These are phyloP conservation scores for Poeciliopsis infans DNA, from an alignment of 2,797 vertebrate genomes.

Conservation along the genomic window DNA sequence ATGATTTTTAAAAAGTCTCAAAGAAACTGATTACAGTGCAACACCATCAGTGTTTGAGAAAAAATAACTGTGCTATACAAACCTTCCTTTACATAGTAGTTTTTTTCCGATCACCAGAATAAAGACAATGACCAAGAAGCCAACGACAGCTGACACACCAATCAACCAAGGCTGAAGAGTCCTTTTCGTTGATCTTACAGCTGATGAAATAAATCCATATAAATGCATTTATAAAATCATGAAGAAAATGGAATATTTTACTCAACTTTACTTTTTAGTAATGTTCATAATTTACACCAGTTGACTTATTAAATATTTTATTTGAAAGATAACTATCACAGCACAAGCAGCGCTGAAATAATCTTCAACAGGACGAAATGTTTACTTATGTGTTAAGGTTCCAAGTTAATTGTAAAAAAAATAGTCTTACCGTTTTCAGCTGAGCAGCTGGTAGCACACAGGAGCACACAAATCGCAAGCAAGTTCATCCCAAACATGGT, in stretches of 20 bases:
- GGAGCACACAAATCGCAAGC: slow-evolving; percentile 36
- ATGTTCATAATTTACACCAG: neutral
- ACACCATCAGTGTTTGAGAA: neutral
- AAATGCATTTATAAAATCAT: neutral
- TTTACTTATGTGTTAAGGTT: neutral
- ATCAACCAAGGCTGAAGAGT: slow-evolving; percentile 85
- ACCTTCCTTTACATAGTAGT: slow-evolving; percentile 81
- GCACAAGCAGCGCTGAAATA: neutral
- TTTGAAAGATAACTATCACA: neutral
- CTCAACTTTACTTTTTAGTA: neutral
- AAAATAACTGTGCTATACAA: slow-evolving; percentile 23
- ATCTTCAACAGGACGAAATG: neutral
- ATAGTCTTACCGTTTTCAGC: slow-evolving; percentile 47
- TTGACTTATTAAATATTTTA: neutral
- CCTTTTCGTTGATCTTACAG: slow-evolving; percentile 7
- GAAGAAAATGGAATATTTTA: neutral
- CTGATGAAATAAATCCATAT: neutral
- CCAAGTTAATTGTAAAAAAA: neutral
- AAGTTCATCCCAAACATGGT: slow-evolving; percentile 36
- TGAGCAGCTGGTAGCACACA: slow-evolving; percentile 44
- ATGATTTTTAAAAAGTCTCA: neutral
- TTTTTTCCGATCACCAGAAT: slow-evolving; percentile 75
- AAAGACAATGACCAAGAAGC: slow-evolving; percentile 88
- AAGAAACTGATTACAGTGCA: neutral
- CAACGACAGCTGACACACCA: slow-evolving; percentile 81